Base-by-base conservation (phyloP, 2,888 invertebrate species). In the Himalopsyche kuldschensis region DNA sequence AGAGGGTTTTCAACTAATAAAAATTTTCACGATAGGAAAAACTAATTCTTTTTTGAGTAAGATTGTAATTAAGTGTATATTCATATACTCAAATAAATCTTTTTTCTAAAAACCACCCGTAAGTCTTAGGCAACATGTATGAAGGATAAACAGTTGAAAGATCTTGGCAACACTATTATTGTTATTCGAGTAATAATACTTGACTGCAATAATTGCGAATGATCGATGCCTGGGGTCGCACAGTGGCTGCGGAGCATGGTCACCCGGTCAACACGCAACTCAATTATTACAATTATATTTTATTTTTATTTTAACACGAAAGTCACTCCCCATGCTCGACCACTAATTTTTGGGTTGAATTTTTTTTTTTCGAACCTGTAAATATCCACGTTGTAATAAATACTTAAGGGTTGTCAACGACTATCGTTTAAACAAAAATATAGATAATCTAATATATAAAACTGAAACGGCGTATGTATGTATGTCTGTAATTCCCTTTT, bases 191-290 rank as follows among this genome's bases (percentile, higher is more conserved):
- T 55, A 55, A 55, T 55, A 55, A 55, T 55, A 8, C 20, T 55
- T 20, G 24, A 55, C 55, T 41, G 69, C 79, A 82, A 82, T 82
- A 82, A 82, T 82, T 78, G 82, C 82, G 75, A 27, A 79, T 46
- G 81, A 55, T 76, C n/a, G 75, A 20, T 79, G 82, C 82, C 78
- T 24, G 47, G 41, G 79, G 82, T 55, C 55, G 55, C 55, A 20
- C 55, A 55, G 55, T 55, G 55, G 55, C 82, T 63, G 75, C 55
- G 20, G 63, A 78, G 77, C 76, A 76, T 78, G 81, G 81, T 81
- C 81, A 76, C 47, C 79, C 41, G 30, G 30, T 27, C 79, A 79
- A 48, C 82, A 82, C 82, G 82, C 82, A 82, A 78, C 27, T 17
- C 79, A 81, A 81, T 81, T 81, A 81, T 48, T 32, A 20, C 79